Conservation (phyloP, 2,113 vertebrate genomes). For the Mesoclemmys tuberculata region DNA sequence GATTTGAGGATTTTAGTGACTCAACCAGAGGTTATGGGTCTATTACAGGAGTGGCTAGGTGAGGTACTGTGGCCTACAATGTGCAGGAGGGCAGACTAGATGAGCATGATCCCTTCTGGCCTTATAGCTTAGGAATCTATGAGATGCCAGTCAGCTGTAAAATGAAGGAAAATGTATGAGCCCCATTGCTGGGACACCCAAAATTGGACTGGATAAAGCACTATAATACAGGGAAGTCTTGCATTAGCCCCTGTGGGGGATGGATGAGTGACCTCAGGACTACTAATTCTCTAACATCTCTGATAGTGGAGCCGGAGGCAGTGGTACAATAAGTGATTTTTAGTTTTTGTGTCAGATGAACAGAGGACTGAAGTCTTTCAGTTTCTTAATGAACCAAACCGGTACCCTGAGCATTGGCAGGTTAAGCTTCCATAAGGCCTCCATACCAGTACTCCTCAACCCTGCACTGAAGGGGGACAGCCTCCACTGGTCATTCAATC, state of each 20-base stretch:
- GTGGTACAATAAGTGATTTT: constrained; percentile 70
- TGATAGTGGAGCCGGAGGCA: constrained; percentile 57
- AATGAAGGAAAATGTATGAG: constrained; percentile 59
- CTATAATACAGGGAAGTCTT: constrained; percentile 71
- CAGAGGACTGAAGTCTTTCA: constrained; percentile 53
- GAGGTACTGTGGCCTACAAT: neutral
- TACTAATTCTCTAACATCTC: constrained; percentile 61
- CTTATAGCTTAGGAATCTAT: constrained; percentile 29
- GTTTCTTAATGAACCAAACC: constrained; percentile 67
- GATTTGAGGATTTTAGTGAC: neutral
- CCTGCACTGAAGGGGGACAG: neutral
- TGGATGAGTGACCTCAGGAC: constrained; percentile 72
- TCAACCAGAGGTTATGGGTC: neutral
- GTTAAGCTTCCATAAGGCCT: constrained; percentile 31
- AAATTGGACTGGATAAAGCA: constrained; percentile 67
- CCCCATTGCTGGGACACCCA: constrained; percentile 55
- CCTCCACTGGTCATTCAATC: constrained; percentile 33
- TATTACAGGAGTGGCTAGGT: neutral
- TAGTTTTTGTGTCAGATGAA: constrained; percentile 45
- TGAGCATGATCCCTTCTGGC: constrained; percentile 39
- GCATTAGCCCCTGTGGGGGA: constrained; percentile 70
- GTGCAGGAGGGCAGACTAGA: constrained; percentile 9
- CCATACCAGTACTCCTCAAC: neutral
- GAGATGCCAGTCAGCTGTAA: constrained; percentile 49
- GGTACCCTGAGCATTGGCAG: constrained; percentile 41